Conservation (phyloP, 2,888 invertebrate species). For the Campaea margaritaria region DNA sequence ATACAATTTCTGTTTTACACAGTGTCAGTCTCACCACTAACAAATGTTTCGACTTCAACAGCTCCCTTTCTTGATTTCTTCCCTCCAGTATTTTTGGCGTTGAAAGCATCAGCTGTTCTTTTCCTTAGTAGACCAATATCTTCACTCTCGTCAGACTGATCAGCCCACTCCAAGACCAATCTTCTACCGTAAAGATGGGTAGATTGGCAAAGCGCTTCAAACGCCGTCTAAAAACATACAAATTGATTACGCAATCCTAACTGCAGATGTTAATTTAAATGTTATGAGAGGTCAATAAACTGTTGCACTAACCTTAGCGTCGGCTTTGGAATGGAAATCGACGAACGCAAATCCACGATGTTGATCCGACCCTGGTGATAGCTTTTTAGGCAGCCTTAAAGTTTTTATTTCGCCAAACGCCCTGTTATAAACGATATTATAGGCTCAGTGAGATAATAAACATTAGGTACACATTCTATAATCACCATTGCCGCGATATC, state of each 20-base stretch:
- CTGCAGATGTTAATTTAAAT: neutral
- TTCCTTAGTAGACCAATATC: constrained; percentile 92
- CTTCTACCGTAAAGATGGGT: constrained; percentile 99
- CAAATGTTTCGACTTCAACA: constrained; percentile 75
- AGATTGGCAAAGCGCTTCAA: constrained; percentile 96
- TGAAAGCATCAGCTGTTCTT: constrained; percentile 89
- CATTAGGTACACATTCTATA: constrained; percentile 16
- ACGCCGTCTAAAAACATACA: constrained; percentile 89
- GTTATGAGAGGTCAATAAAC: constrained; percentile 31
- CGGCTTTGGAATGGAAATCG: constrained; percentile 94
- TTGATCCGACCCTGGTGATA: constrained; percentile 89
- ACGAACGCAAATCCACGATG: constrained; percentile 99
- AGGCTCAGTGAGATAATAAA: constrained; percentile 32
- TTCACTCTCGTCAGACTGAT: constrained; percentile 88
- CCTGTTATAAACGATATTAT: constrained; percentile 70
- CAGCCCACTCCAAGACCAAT: constrained; percentile 98
- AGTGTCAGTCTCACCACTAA: constrained; percentile 63
- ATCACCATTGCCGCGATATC: constrained; percentile 36
- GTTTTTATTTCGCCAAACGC: constrained; percentile 97
- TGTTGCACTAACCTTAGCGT: constrained; percentile 91
- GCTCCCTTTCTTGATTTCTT: constrained; percentile 79
- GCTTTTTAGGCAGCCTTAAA: constrained; percentile 95
- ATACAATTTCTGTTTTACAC: constrained; percentile 19
- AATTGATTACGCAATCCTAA: constrained; percentile 4
- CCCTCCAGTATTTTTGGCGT: constrained; percentile 73